Base-by-base conservation (phyloP, 2,113 vertebrate genomes). In the Silurus asotus region DNA sequence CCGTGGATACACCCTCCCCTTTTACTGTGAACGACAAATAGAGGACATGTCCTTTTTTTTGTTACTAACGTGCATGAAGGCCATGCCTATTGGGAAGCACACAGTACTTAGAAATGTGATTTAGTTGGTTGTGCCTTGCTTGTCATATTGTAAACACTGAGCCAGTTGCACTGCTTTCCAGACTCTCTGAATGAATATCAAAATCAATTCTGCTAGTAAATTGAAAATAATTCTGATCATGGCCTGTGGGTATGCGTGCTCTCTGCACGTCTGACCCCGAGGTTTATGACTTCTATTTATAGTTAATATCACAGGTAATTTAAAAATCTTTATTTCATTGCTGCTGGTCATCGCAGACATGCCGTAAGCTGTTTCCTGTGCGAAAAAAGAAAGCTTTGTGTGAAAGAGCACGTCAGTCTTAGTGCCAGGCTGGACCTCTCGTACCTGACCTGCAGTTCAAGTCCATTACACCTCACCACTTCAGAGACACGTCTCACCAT, bases 401-500 rank as follows among this genome's bases (percentile, higher is more conserved):
- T 74, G 64, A 75, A 17, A 6, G 64, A 37, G 76, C 76, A 80
- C 28, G 8, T 61, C 77, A 80, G 9, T 80, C 56, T n/a, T 6
- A 55, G 23, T 77, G 49, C 74, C 83, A 82, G 79, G 59, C 78
- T 83, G 69, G 82, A 48, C 58, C 59, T 65, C 76, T 64, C n/a
- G 56, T 77, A 75, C 78, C 84, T 87, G 82, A 72, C 81, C 87
- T 84, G 62, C n/a, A 80, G 80, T 88, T 91, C 87, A 89, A 88
- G 77, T 77, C 90, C 45, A 86, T 89, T 79, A 87, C 78, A 86
- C 83, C 65, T 25, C 65, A 74, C 49, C 77, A 64, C 55, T 65
- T 61, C 81, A 82, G 62, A 70, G 23, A 58, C 58, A 53, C 61
- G 75, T 62, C 25, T 70, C 59, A 56, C 84, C 72, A 10, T 62